Evolutionary conservation across 2,888 invertebrate genomes (phyloP).

Genomic region (Pristionchus entomophagus): DNA sequence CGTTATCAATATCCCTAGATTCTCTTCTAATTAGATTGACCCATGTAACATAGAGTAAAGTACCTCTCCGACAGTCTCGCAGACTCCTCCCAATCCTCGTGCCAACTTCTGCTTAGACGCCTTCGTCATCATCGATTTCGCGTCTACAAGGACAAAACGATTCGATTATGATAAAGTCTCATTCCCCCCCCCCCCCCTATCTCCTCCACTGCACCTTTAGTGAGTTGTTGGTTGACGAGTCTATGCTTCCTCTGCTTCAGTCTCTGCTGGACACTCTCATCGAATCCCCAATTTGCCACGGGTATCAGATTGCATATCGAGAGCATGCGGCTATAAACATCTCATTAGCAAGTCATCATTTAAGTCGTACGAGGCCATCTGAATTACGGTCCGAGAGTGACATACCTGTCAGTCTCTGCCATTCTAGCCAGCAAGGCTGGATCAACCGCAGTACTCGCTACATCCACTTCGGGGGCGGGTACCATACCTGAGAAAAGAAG

Average conservation of each 20-base stretch:
- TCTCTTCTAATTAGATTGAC: too few relatives aligned
- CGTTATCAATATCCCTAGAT: too few relatives aligned
- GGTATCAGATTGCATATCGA: conserved; percentile 55
- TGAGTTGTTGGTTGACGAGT: conserved; percentile 62
- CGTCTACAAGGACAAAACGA: conserved; percentile 53
- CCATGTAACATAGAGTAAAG: too few relatives aligned
- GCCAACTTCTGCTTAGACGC: conserved; percentile 60
- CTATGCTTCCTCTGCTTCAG: conserved; percentile 63
- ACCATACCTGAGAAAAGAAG: neutral
- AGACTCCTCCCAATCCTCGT: conserved; percentile 58
- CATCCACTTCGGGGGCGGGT: conserved; percentile 33
- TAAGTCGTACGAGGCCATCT: neutral
- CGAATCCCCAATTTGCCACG: conserved; percentile 64
- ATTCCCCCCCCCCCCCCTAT: neutral
- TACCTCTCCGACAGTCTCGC: conserved; percentile 60
- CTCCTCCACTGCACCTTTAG: too few relatives aligned
- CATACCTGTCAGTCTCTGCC: conserved; percentile 37
- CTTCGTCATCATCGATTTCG: conserved; percentile 55
- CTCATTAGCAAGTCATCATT: neutral
- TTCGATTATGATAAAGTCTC: too few relatives aligned
- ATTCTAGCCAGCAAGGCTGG: conserved; percentile 35
- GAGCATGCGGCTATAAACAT: conserved; percentile 20
- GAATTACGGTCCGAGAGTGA: neutral
- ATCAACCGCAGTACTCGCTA: conserved; percentile 18
- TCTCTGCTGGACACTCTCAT: conserved; percentile 60